These are phyloP conservation scores for Dermolepida albohirtum DNA, from an alignment of 2,888 invertebrate species.

Conservation along the genomic window DNA sequence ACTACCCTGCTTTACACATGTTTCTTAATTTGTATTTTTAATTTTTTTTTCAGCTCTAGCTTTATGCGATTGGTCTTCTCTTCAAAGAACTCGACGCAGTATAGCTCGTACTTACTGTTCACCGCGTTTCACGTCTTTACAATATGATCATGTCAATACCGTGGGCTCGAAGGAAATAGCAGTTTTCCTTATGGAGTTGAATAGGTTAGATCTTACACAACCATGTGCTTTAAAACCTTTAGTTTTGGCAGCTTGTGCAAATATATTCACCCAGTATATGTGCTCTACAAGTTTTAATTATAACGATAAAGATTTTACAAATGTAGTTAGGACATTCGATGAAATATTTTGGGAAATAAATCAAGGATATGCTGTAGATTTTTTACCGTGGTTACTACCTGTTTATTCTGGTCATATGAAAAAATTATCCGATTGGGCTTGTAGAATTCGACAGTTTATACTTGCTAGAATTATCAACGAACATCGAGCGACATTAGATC, in stretches of 20 bases:
- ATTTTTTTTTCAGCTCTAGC: slow-evolving; percentile 78
- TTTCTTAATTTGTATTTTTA: slow-evolving; percentile 18
- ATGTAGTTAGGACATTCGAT: slow-evolving; percentile 71
- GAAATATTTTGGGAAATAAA: slow-evolving; percentile 94
- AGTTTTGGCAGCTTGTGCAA: slow-evolving; percentile 80
- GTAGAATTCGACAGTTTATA: slow-evolving; percentile 79
- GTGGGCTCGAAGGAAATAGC: slow-evolving; percentile 76
- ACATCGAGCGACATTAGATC: slow-evolving; percentile 69
- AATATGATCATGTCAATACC: slow-evolving; percentile 78
- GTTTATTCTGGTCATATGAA: slow-evolving; percentile 78
- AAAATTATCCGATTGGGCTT: slow-evolving; percentile 76
- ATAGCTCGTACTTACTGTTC: slow-evolving; percentile 85
- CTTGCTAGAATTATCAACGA: slow-evolving; percentile 76
- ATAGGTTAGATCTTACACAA: slow-evolving; percentile 61
- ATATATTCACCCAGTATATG: slow-evolving; percentile 90
- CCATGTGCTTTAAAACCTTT: slow-evolving; percentile 76
- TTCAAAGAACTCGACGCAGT: slow-evolving; percentile 83
- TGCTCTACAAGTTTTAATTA: slow-evolving; percentile 82
- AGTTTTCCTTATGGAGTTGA: slow-evolving; percentile 71
- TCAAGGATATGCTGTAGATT: slow-evolving; percentile 88
- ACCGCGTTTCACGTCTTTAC: slow-evolving; percentile 79
- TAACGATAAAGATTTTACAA: slow-evolving; percentile 75
- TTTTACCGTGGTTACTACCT: slow-evolving; percentile 84
- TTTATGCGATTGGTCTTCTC: slow-evolving; percentile 87
- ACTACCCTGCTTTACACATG: not conserved